Base-by-base conservation (phyloP, 64 coral and sea anemone species). In the Hydrozoanthus tunicans region DNA sequence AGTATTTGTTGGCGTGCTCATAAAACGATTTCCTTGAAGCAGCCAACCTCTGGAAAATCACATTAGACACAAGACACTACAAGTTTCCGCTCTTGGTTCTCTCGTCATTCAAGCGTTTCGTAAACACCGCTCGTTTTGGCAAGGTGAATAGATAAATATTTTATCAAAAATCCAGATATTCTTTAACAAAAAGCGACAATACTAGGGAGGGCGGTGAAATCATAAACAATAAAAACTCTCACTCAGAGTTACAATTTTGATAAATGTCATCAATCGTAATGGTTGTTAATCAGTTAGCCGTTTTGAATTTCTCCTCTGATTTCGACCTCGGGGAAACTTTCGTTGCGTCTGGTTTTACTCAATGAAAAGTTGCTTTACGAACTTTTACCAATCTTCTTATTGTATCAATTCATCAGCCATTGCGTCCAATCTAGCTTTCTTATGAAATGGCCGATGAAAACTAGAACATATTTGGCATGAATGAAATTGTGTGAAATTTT, bases 1-100 rank as follows among this genome's bases (percentile, higher is more conserved):
- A 43, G 60, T 64, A 5, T 32, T 62, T 26, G 12, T 62, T 61
- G 65, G 15, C 1, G 12, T 82, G 80, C 13, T 14, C 63, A 64
- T 13, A 51, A 13, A 13, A 7, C 13, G 13, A 65, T 65, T 65
- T 65, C 60, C 80, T 82, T 12, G 26, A 4, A 17, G 17, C 53
- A 67, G 70, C 15, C n/a, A 67, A 85, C 15, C n/a, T 54, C 53
- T 71, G 53, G 82, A 60, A 88, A 62, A 88, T 62, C 58, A 73
- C 83, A 73, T 86, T 86, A 71, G 65, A 13, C 54, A 86, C 53
- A 59, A 72, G 6, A 17, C 3, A n/a, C 13, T 73, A 5, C 58
- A 88, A 6, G 56, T 75, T 88, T 88, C 84, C 84, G 84, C 74
- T 88, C 9, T 73, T 70, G 26, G 60, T 59, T 70, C 59, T 20